Evolutionary conservation across 1,140 invertebrate genomes (phyloP), one percentile per base, ranked within the genome.

Genomic region (Diorhabda elongata): DNA sequence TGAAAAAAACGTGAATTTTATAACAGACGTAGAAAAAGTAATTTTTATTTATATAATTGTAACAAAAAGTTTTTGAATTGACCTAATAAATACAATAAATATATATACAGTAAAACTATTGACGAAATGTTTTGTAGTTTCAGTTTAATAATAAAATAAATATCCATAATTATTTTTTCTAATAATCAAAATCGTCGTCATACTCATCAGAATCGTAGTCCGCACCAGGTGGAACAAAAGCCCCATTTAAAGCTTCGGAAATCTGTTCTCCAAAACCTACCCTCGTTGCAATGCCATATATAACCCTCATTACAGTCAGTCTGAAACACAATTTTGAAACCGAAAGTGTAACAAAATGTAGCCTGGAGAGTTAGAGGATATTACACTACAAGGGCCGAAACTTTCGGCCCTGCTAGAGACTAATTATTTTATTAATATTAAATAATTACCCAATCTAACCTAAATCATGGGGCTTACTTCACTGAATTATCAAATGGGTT

Each of bases 151-250:
- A 26, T 26, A 26, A 26, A 63, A 63, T 63, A 52, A 63, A 63
- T 63, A 63, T 44, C 5, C 1, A 44, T 44, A 9, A 11, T 11
- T n/a, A 11, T 3, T 26, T 26, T 44, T 43, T 5, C 44, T 67
- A 68, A 58, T 72, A 74, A 71, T 76, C 77, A 67, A 78, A 76
- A 66, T 76, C 74, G 57, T 77, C 74, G 58, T 78, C 74, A 58
- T 75, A 68, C n/a, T 75, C 79, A 42, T 74, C 77, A 58, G 69
- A 73, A 63, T 81, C 78, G 58, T 79, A 75, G 7, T 83, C 79
- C 2, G 78, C 81, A 43, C 82, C 82, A n/a, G 82, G 82, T 41
- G 82, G 82, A 11, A 82, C 79, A 72, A 83, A 81, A n/a, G 77
- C 79, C 6, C 82, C 82, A 72, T 80, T 80, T 44, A 82, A 67